Percentiles rank a stretch among this genome's conserved stretches.
phyloP scores from a whole-genome alignment of 1,140 invertebrate species.

The Trichonephila inaurata region DNA sequence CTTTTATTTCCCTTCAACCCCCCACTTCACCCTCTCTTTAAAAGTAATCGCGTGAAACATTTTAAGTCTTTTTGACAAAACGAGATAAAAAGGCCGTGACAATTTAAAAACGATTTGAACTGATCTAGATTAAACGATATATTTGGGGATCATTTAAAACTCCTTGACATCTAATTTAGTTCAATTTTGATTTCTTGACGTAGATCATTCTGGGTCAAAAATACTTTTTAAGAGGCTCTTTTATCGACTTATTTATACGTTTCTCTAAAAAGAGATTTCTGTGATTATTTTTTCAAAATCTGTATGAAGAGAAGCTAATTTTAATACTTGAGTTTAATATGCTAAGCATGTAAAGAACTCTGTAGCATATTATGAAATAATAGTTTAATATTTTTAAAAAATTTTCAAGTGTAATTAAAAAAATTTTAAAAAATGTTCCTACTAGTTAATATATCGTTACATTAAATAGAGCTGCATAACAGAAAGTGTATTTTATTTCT shows the following conservation, averaged over 20 bases:
- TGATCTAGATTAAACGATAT: conserved; percentile 23
- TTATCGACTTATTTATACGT: neutral
- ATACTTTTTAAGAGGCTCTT: neutral
- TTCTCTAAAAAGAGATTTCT: too few species aligned
- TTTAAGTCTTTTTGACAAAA: conserved; percentile 33
- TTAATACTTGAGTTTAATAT: too few species aligned
- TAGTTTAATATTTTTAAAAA: too few species aligned
- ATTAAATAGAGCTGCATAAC: too few species aligned
- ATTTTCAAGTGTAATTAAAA: too few species aligned
- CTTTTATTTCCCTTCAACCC: conserved; percentile 27
- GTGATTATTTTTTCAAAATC: too few species aligned
- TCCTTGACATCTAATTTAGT: neutral
- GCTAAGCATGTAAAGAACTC: too few species aligned
- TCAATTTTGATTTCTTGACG: neutral
- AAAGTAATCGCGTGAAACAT: conserved; percentile 14
- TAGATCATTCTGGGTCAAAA: neutral
- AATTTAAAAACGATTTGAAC: conserved; percentile 15
- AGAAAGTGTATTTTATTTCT: too few species aligned
- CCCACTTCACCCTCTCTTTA: neutral
- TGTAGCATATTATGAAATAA: too few species aligned
- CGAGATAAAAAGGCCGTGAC: conserved; percentile 18
- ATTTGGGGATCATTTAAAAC: neutral
- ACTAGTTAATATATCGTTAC: too few species aligned
- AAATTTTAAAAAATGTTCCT: too few species aligned
- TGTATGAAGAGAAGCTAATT: too few species aligned